Evolutionary conservation across 2,113 vertebrate genomes (phyloP), one percentile per base, ranked within the genome.

Genomic region (Empidonax alnorum): DNA sequence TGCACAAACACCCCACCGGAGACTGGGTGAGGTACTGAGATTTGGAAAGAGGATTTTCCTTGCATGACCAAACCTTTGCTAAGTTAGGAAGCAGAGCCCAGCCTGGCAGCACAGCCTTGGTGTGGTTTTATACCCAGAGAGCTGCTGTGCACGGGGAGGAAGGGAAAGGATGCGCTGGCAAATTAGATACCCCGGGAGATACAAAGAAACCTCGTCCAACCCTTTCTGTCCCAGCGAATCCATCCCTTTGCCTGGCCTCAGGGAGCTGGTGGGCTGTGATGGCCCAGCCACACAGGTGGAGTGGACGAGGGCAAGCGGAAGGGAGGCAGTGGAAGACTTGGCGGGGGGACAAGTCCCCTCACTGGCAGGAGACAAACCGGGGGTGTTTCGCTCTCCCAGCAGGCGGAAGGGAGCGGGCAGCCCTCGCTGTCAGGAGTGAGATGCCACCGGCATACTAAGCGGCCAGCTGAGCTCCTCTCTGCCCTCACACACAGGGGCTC

Each of bases 371-470:
- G 65, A 42, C 30, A 63, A 37, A 21, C 10, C 3, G 4, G 66
- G 44, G 76, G 24, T 25, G 58, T 71, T 39, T 12, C 6, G 0
- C 3, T 19, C 56, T 78, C 35, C 47, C 10, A 0, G 58, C 11
- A 0, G 87, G 84, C 78, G 78, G 95, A 93, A 94, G 87, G 47
- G 18, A 91, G 44, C 16, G 0, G 27, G 84, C 77, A 87, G 68
- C 68, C 49, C 90, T 49, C 0, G 1, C 95, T 73, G 72, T 2
- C 82, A 75, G 78, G 56, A 47, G 7, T 2, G 8, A 39, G 58
- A 90, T 68, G 93, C 83, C n/a, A 28, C 28, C 1, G 0, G 93
- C 92, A 96, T 96, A 87, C 22, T 68, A 84, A 97, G 18, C 15
- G 0, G n/a, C 27, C 92, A 96, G 83, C 93, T 94, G 90, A 90